These are phyloP conservation scores for Microtus californicus DNA, from an alignment of 2,797 vertebrate genomes.

Conservation along the genomic window DNA sequence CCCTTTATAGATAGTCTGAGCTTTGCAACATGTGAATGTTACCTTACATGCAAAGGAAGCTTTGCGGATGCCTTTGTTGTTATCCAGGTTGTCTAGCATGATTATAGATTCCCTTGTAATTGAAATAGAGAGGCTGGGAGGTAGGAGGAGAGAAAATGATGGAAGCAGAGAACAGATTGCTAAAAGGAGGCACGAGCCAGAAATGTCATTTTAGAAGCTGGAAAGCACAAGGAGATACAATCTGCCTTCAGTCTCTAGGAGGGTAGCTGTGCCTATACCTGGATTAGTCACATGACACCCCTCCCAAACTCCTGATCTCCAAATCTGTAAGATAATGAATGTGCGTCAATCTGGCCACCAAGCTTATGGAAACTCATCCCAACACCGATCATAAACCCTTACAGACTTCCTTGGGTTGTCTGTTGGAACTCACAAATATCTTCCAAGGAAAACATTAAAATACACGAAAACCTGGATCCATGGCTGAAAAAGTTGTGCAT, in stretches of 20 bases:
- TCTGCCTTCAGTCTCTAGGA: too few relatives aligned
- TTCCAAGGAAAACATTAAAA: constrained; percentile 26
- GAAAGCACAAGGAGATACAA: neutral
- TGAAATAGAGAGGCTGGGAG: neutral
- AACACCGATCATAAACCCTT: neutral
- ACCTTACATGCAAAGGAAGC: neutral
- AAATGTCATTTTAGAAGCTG: neutral
- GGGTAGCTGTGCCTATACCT: too few relatives aligned
- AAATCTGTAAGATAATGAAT: neutral
- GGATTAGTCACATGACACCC: neutral
- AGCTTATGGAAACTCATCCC: neutral
- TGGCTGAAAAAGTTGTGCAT: neutral
- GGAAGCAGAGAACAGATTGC: neutral
- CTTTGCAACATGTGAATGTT: neutral
- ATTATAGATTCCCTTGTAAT: neutral
- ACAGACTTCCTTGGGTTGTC: neutral
- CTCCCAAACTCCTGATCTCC: neutral
- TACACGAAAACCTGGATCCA: neutral
- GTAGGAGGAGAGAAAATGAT: neutral
- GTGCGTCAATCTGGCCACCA: neutral
- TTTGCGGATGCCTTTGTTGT: neutral
- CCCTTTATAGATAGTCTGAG: neutral
- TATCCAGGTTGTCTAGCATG: neutral
- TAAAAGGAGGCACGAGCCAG: neutral
- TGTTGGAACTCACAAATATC: neutral